These are phyloP conservation scores for Phalacrocorax pelagicus DNA, from an alignment of 2,113 vertebrate genomes.

Conservation along the genomic window DNA sequence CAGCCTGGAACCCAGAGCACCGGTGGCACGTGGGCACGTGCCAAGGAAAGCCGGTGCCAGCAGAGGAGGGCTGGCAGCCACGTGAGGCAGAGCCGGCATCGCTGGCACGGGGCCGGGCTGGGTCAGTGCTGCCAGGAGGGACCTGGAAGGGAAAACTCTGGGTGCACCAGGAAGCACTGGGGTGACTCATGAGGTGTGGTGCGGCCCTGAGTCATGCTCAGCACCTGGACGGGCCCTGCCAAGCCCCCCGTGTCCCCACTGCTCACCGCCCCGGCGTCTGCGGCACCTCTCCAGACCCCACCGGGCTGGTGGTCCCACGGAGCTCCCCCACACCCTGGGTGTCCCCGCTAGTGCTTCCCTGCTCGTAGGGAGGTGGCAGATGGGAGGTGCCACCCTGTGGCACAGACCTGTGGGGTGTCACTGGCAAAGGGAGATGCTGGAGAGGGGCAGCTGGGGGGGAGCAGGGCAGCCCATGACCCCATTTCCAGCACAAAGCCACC, in stretches of 20 bases:
- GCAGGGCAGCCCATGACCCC: not conserved
- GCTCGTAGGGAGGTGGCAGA: rapidly evolving
- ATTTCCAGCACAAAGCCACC: not conserved
- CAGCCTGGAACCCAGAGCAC: not conserved
- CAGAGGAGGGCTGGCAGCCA: not conserved
- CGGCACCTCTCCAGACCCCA: rapidly evolving
- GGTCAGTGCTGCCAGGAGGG: not conserved
- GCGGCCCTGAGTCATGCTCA: not conserved
- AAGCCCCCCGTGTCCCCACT: rapidly evolving
- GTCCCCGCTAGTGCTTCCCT: not conserved
- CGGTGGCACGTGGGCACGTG: rapidly evolving
- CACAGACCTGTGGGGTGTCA: not conserved
- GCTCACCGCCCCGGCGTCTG: rapidly evolving
- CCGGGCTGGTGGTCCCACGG: not conserved
- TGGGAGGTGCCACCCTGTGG: not conserved
- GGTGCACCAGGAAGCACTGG: conserved; percentile 47
- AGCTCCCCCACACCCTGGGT: rapidly evolving
- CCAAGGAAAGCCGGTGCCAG: not conserved
- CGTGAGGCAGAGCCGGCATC: not conserved
- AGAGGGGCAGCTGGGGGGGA: not conserved
- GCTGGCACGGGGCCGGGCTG: not conserved
- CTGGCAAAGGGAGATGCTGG: not conserved
- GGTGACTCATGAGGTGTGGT: conserved; percentile 62
- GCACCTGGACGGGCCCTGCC: not conserved
- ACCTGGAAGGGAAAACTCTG: conserved; percentile 21